A percentile compares a stretch with the other conserved stretches of the same genome.
phyloP scores from a whole-genome alignment of 53 echinoderm and acorn worm species.

The Paracentrotus lividus region DNA sequence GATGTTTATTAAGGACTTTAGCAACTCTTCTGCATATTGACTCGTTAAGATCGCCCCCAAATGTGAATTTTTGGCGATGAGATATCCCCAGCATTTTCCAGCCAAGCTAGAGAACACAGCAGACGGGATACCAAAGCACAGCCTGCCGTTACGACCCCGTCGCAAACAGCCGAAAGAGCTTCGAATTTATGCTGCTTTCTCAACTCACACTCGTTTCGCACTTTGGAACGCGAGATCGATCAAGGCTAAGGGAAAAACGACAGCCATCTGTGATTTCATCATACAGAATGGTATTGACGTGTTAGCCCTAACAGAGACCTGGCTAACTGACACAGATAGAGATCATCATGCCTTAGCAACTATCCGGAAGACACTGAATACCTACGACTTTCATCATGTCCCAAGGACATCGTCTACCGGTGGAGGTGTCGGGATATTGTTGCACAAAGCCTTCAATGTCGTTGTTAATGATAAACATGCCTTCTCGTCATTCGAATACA shows the following conservation, averaged over 20 bases:
- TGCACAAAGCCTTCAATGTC: slow-evolving; percentile 67
- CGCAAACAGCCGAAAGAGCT: neutral
- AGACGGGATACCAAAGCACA: neutral
- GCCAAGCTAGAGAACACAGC: neutral
- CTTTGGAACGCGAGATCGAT: slow-evolving; percentile 76
- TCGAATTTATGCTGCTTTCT: neutral
- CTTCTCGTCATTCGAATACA: slow-evolving; percentile 67
- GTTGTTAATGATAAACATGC: slow-evolving; percentile 27
- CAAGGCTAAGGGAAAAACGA: slow-evolving; percentile 56
- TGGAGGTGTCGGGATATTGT: slow-evolving; percentile 69
- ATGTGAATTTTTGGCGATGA: neutral
- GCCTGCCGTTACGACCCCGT: neutral
- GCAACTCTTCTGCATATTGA: neutral
- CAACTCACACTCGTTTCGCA: slow-evolving; percentile 58
- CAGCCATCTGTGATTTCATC: slow-evolving; percentile 33
- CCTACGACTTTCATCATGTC: slow-evolving; percentile 51
- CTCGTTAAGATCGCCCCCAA: neutral
- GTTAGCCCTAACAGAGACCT: slow-evolving; percentile 55
- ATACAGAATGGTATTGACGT: slow-evolving; percentile 36
- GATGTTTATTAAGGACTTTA: neutral
- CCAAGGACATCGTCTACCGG: slow-evolving; percentile 54
- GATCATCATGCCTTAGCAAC: slow-evolving; percentile 15
- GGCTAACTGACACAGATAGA: slow-evolving; percentile 47
- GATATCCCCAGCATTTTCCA: neutral
- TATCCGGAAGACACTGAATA: slow-evolving; percentile 28